Percentiles rank a stretch among this genome's conserved stretches.
Evolutionary conservation across 2,888 invertebrate species (phyloP).

Genomic region (Lepeophtheirus nordmannii): DNA sequence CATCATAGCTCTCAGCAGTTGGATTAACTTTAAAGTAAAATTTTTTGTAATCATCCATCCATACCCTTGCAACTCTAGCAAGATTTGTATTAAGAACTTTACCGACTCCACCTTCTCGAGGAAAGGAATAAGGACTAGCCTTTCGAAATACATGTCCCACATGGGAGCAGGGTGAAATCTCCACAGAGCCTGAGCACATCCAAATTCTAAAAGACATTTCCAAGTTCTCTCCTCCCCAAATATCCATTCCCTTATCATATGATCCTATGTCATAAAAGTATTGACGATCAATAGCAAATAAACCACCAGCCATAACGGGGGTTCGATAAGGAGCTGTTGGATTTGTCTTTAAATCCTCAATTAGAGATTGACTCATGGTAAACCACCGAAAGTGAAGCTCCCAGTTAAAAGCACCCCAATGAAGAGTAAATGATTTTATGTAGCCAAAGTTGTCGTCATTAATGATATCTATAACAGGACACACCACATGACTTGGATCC

Average conservation of each 20-base stretch:
- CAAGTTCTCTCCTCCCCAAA: conserved; percentile 97
- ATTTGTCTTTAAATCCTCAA: conserved; percentile 38
- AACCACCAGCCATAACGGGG: conserved; percentile 84
- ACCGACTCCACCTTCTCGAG: conserved; percentile 62
- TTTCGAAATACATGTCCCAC: conserved; percentile 84
- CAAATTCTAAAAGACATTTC: conserved; percentile 83
- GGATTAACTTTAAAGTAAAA: conserved; percentile 76
- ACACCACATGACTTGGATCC: conserved; percentile 49
- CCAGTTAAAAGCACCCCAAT: conserved; percentile 98
- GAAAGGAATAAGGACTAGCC: conserved; percentile 84
- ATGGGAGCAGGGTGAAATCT: conserved; percentile 80
- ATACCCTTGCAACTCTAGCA: conserved; percentile 80
- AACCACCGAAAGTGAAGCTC: conserved; percentile 81
- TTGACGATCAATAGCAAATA: conserved; percentile 70
- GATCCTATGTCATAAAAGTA: conserved; percentile 72
- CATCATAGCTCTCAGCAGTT: conserved; percentile 39
- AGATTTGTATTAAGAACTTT: conserved; percentile 77
- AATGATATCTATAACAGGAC: conserved; percentile 81
- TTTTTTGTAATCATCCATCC: conserved; percentile 95
- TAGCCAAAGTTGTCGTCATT: conserved; percentile 92
- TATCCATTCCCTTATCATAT: conserved; percentile 51
- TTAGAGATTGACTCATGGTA: conserved; percentile 50
- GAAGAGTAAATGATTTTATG: conserved; percentile 79
- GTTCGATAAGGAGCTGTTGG: conserved; percentile 36
- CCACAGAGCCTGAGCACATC: conserved; percentile 81